Percentiles rank a stretch among this genome's conserved stretches.
Evolutionary conservation across 1,140 invertebrate species (phyloP).

Genomic region (Drosophila orena): DNA sequence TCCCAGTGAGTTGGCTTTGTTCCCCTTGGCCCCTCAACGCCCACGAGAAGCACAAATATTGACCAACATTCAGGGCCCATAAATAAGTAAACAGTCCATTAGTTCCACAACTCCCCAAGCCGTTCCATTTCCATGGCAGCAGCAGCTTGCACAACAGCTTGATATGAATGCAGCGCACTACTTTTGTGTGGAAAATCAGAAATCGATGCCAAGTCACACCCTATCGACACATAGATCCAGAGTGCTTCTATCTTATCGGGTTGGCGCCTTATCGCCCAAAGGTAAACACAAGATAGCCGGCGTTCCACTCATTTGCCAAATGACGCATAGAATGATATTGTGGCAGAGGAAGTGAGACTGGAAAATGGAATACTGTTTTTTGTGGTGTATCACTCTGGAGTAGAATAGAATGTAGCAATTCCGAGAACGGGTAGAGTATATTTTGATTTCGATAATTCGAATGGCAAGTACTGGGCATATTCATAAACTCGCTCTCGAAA

Average conservation of each 20-base stretch:
- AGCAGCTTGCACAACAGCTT: slow-evolving; percentile 50
- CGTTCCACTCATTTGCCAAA: slow-evolving; percentile 43
- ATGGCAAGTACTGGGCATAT: background rate
- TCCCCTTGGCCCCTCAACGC: slow-evolving; percentile 10
- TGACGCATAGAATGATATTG: slow-evolving; percentile 37
- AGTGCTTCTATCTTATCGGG: slow-evolving; percentile 50
- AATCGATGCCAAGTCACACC: slow-evolving; percentile 53
- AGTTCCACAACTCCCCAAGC: slow-evolving; percentile 27
- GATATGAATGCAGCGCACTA: slow-evolving; percentile 20
- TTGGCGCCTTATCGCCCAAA: slow-evolving; percentile 48
- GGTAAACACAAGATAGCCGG: slow-evolving; percentile 48
- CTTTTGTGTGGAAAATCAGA: slow-evolving; percentile 42
- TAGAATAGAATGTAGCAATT: slow-evolving; percentile 25
- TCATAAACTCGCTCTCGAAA: background rate
- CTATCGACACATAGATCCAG: slow-evolving; percentile 36
- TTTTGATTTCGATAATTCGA: background rate
- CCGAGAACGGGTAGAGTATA: background rate
- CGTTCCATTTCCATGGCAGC: slow-evolving; percentile 15
- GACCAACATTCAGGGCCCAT: slow-evolving; percentile 59
- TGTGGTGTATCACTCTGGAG: slow-evolving; percentile 39
- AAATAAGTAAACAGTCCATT: slow-evolving; percentile 64
- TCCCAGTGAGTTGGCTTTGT: slow-evolving; percentile 24
- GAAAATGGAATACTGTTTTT: slow-evolving; percentile 24
- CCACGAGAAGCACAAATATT: slow-evolving; percentile 44
- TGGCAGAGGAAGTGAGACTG: slow-evolving; percentile 17